A percentile compares a stretch with the other conserved stretches of the same genome.
These are phyloP conservation scores for Apotomis turbidana DNA, from an alignment of 2,888 invertebrate genomes.

Conservation along the genomic window DNA sequence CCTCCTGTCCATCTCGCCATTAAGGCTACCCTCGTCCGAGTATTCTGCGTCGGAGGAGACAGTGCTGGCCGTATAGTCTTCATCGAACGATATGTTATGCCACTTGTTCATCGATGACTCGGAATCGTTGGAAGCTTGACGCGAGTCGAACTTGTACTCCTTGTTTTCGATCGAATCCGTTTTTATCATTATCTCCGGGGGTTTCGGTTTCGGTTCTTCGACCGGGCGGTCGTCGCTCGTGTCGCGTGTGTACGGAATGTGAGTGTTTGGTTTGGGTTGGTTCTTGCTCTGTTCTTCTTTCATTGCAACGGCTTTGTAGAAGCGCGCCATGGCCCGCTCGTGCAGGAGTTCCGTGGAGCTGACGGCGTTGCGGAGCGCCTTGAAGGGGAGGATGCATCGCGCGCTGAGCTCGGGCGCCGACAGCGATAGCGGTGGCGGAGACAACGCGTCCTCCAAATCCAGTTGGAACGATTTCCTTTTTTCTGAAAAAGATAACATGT, in stretches of 20 bases:
- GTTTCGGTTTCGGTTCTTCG: slow-evolving; percentile 46
- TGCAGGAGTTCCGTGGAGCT: slow-evolving; percentile 93
- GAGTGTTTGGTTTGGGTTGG: slow-evolving; percentile 54
- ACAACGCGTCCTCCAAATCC: slow-evolving; percentile 86
- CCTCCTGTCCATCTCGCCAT: slow-evolving; percentile 65
- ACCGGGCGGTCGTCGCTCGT: slow-evolving; percentile 20
- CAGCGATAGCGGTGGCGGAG: slow-evolving; percentile 91
- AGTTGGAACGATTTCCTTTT: slow-evolving; percentile 85
- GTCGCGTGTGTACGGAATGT: slow-evolving; percentile 69
- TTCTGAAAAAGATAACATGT: slow-evolving; percentile 55
- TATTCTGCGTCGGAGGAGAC: slow-evolving; percentile 80
- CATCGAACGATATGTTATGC: slow-evolving; percentile 80
- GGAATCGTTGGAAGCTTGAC: slow-evolving; percentile 63
- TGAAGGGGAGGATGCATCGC: slow-evolving; percentile 75
- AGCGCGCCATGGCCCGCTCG: slow-evolving; percentile 91
- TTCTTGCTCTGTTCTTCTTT: slow-evolving; percentile 86
- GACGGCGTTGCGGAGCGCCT: slow-evolving; percentile 88
- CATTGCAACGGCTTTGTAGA: slow-evolving; percentile 90
- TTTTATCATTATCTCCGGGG: slow-evolving; percentile 67
- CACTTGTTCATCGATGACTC: slow-evolving; percentile 72
- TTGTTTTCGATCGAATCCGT: slow-evolving; percentile 66
- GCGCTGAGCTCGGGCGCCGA: slow-evolving; percentile 91
- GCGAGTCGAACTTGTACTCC: slow-evolving; percentile 58
- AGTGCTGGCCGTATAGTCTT: slow-evolving; percentile 86
- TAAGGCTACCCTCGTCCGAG: slow-evolving; percentile 73